Base-by-base conservation (phyloP, 2,888 invertebrate genomes). In the Bugulina stolonifera region DNA sequence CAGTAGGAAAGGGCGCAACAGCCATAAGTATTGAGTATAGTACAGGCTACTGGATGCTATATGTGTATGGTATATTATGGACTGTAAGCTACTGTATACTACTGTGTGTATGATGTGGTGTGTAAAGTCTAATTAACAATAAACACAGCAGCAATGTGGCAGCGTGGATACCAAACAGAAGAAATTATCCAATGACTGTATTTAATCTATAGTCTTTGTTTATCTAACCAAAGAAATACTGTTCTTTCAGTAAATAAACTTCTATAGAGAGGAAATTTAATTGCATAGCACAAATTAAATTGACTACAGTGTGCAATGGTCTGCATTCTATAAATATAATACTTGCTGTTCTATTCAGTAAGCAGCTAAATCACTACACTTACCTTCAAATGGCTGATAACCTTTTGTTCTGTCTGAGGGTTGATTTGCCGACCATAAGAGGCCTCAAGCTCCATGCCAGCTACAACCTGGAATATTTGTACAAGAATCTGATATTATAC, bases 311-410 rank as follows among this genome's bases (percentile, higher is more conserved):
- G n/a, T n/a, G n/a, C n/a, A n/a, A n/a, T n/a, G n/a, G n/a, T n/a
- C n/a, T n/a, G n/a, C n/a, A n/a, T n/a, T n/a, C n/a, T n/a, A n/a
- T n/a, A n/a, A n/a, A n/a, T n/a, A n/a, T n/a, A n/a, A n/a, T n/a
- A n/a, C n/a, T n/a, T n/a, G n/a, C n/a, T n/a, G n/a, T n/a, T n/a
- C n/a, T n/a, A n/a, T n/a, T n/a, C n/a, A n/a, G n/a, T n/a, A n/a
- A n/a, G n/a, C n/a, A n/a, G n/a, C n/a, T n/a, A n/a, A n/a, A n/a
- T n/a, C n/a, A n/a, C n/a, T n/a, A n/a, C n/a, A 43, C 5, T 43
- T 32, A 64, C 64, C 64, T 64, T 64, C 27, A 64, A 64, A 64
- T 64, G 64, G 64, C 64, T 64, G 64, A 64, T 64, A 1, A 64
- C 27, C 64, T 64, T 64, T 64, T 64, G 64, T n/a, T 64, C 64